These are phyloP conservation scores for Zeugodacus cucurbitae DNA, from an alignment of 1,140 invertebrate species.

Conservation along the genomic window DNA sequence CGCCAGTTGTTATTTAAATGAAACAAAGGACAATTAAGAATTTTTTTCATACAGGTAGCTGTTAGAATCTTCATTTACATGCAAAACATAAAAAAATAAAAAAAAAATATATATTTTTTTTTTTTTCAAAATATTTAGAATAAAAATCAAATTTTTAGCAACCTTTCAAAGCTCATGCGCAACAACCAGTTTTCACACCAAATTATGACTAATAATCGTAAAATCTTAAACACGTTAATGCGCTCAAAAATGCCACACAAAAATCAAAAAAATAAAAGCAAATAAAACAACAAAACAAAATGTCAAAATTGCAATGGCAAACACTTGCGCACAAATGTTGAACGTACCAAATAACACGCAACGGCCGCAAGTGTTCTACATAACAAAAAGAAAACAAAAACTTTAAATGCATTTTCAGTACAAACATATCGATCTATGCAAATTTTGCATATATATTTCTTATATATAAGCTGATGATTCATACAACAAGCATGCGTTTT, in stretches of 20 bases:
- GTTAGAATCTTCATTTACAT: neutral
- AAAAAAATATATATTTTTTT: neutral
- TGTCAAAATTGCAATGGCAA: neutral
- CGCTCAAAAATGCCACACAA: neutral
- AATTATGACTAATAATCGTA: conserved; percentile 37
- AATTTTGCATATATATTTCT: neutral
- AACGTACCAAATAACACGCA: neutral
- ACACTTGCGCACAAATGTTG: conserved; percentile 29
- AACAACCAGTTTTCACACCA: conserved; percentile 4
- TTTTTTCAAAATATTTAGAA: neutral
- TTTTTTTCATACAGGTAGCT: neutral
- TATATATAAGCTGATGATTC: neutral
- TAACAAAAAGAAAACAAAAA: neutral
- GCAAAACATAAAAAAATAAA: neutral
- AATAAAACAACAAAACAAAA: neutral
- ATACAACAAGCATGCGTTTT: neutral
- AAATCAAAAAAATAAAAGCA: neutral
- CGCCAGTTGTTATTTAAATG: neutral
- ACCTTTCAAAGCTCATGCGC: neutral
- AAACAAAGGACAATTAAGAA: neutral
- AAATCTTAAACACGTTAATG: neutral
- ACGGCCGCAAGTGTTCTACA: neutral
- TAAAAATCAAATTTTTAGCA: too few relatives aligned
- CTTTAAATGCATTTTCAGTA: neutral
- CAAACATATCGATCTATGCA: neutral